Base-by-base conservation (phyloP, 2,888 invertebrate species). In the Taenaris catops region DNA sequence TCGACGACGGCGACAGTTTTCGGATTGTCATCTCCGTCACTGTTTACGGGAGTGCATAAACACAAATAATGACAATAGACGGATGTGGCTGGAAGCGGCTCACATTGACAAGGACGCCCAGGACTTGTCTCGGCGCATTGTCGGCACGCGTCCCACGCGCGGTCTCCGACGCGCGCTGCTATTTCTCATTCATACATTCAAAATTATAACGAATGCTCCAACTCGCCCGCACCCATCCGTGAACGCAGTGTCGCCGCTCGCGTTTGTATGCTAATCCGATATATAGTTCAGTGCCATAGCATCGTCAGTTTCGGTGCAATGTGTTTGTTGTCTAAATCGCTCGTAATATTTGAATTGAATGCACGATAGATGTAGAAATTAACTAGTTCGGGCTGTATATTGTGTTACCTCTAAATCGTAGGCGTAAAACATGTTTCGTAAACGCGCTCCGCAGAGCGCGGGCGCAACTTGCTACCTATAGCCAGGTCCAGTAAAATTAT, bases 131-230 rank as follows among this genome's bases (percentile, higher is more conserved):
- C 66, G 66, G 66, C 57, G 66, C 71, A 78, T 79, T 75, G 80
- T 79, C 74, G 78, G 72, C 74, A 66, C 74, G 72, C 81, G 70
- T 59, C 83, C 80, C 81, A 79, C 83, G 81, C 83, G 52, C 41
- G 52, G 62, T 56, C 63, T 61, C 64, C 70, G 62, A 63, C 70
- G 72, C 51, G 55, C 72, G 63, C 68, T 46, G 64, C 71, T 63
- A 79, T 78, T 84, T 75, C 81, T 81, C 84, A 86, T 84, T 86
- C 84, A 86, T 84, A 81, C 84, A 86, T 86, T 83, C 80, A 80
- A 80, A 79, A 81, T 81, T 70, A 86, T 80, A 83, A 83, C 83
- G 75, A 81, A 76, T 68, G 63, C 68, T 64, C 56, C 54, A 55
- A 54, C 63, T 73, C 78, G 74, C 80, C 83, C 83, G 80, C 83